phyloP scores from a whole-genome alignment of 2,797 vertebrate species.

The Atherinosoma microstoma region DNA sequence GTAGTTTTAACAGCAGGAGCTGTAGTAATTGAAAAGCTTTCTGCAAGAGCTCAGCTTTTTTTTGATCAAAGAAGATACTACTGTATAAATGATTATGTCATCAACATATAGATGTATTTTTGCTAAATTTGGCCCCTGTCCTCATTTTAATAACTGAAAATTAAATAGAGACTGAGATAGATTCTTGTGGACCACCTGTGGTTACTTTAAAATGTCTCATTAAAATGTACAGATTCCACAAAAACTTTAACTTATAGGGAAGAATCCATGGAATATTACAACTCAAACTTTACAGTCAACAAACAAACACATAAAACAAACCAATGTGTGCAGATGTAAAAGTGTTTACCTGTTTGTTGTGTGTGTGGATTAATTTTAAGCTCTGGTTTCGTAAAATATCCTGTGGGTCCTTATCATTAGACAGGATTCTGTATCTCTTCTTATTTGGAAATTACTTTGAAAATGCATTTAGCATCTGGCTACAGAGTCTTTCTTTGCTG shows the following conservation, averaged over 20 bases:
- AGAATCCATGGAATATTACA: not conserved
- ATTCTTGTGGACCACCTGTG: too few species aligned
- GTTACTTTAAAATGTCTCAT: not conserved
- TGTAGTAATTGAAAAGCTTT: too few species aligned
- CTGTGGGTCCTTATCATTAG: not conserved
- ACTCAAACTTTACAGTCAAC: not conserved
- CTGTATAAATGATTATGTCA: not conserved
- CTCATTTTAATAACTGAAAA: too few species aligned
- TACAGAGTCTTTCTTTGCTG: not conserved
- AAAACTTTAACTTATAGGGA: not conserved
- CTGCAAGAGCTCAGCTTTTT: too few species aligned
- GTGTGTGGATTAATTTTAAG: slow-evolving; percentile 4
- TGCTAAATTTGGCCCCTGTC: too few species aligned
- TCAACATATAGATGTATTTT: too few species aligned
- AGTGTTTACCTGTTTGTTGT: not conserved
- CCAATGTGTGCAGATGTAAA: not conserved
- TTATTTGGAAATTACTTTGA: not conserved
- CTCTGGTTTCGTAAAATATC: slow-evolving; percentile 2
- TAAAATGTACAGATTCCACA: not conserved
- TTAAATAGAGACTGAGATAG: too few species aligned
- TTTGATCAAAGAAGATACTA: too few species aligned
- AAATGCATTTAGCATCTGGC: not conserved
- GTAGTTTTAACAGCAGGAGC: too few species aligned
- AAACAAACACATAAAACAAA: too few species aligned
- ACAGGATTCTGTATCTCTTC: not conserved